phyloP scores from a whole-genome alignment of 2,888 invertebrate genomes.

The Marasmarcha lunaedactyla region DNA sequence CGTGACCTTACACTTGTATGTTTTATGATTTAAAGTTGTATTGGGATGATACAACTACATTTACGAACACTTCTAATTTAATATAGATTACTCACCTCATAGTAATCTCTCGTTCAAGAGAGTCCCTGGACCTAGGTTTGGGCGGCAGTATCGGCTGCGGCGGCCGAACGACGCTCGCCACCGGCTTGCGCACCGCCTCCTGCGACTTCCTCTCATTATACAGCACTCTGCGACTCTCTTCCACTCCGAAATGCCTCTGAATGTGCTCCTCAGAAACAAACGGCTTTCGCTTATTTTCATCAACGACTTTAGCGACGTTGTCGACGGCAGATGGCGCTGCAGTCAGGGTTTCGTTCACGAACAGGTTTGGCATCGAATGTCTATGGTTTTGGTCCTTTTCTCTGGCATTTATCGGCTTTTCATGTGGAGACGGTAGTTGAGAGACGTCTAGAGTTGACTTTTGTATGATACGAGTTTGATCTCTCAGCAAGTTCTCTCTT shows the following conservation, averaged over 20 bases:
- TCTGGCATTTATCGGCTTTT: slow-evolving; percentile 33
- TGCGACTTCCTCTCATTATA: slow-evolving; percentile 37
- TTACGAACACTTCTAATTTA: too few relatives aligned
- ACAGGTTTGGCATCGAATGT: slow-evolving; percentile 63
- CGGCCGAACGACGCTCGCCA: slow-evolving; percentile 20
- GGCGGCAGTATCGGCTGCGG: slow-evolving; percentile 44
- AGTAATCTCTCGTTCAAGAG: slow-evolving; percentile 58
- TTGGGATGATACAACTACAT: too few relatives aligned
- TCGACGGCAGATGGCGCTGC: slow-evolving; percentile 21
- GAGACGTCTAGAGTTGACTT: slow-evolving; percentile 75
- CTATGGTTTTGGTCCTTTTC: slow-evolving; percentile 36
- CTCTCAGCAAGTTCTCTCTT: slow-evolving; percentile 77
- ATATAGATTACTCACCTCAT: slow-evolving; percentile 61
- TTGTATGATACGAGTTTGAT: slow-evolving; percentile 72
- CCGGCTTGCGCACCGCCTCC: slow-evolving; percentile 21
- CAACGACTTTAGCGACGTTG: slow-evolving; percentile 32
- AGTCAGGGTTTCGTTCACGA: slow-evolving; percentile 40
- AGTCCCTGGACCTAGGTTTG: slow-evolving; percentile 50
- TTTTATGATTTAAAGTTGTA: too few relatives aligned
- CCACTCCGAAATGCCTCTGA: slow-evolving; percentile 56
- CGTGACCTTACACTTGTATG: too few relatives aligned
- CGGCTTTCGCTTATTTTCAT: slow-evolving; percentile 49
- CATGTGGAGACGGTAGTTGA: slow-evolving; percentile 32
- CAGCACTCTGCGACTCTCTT: slow-evolving; percentile 49
- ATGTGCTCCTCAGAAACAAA: slow-evolving; percentile 61